Evolutionary conservation across 37 sponge, comb jelly and placozoan species (phyloP).

Genomic region (Crambe crambe): DNA sequence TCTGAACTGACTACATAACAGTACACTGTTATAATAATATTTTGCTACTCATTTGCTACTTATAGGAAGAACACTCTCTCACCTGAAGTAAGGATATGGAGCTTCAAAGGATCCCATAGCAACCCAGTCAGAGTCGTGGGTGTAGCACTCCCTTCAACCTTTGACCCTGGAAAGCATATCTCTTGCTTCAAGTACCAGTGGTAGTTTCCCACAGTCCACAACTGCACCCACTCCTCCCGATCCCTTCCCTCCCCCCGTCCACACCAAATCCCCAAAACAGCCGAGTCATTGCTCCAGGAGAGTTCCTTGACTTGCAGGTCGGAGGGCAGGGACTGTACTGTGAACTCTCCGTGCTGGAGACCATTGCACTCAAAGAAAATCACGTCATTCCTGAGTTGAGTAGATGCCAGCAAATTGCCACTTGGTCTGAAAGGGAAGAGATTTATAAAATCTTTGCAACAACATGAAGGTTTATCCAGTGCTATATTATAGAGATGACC

Average conservation of each 20-base stretch:
- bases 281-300: slow-evolving; percentile 86
- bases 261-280: slow-evolving; percentile 69
- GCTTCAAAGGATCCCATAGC: slow-evolving; percentile 79
- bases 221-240: slow-evolving; percentile 64
- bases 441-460: too few relatives aligned
- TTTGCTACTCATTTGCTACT: too few relatives aligned
- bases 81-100: slow-evolving; percentile 80
- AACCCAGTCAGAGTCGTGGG: slow-evolving; percentile 8
- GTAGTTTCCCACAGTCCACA: slow-evolving; percentile 85
- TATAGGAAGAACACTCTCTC: too few relatives aligned
- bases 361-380: slow-evolving; percentile 98
- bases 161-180: slow-evolving; percentile 23
- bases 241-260: neutral
- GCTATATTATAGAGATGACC: neutral
- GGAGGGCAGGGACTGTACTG: slow-evolving; percentile 24
- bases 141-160: neutral
- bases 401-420: slow-evolving; percentile 89
- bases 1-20: too few relatives aligned
- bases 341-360: slow-evolving; percentile 90
- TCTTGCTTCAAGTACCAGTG: slow-evolving; percentile 98
- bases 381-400: slow-evolving; percentile 74
- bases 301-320: slow-evolving; percentile 63
- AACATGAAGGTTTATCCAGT: too few relatives aligned
- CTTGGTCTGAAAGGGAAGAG: slow-evolving; percentile 80
- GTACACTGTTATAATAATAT: too few relatives aligned